Evolutionary conservation across 2,888 invertebrate genomes (phyloP).

Genomic region (Drosophila lutescens): DNA sequence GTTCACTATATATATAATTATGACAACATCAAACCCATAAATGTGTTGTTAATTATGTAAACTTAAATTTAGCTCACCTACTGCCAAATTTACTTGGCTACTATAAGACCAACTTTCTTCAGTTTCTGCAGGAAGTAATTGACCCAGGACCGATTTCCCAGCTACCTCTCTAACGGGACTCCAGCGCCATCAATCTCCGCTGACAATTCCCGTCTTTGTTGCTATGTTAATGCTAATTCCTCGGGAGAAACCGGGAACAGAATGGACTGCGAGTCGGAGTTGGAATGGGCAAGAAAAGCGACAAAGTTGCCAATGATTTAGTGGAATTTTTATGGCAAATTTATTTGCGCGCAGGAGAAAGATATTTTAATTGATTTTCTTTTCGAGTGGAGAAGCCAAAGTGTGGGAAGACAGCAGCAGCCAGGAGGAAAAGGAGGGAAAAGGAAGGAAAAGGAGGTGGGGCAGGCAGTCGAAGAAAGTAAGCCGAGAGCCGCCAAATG

Average conservation of each 20-base stretch:
- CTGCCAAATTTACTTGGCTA: neutral
- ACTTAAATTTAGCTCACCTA: neutral
- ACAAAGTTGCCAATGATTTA: constrained; percentile 72
- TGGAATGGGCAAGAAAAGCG: constrained; percentile 27
- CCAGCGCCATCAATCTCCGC: constrained; percentile 42
- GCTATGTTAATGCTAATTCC: constrained; percentile 75
- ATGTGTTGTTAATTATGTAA: too few species aligned
- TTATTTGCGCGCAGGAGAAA: constrained; percentile 66
- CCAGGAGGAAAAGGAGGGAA: neutral
- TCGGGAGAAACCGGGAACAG: constrained; percentile 38
- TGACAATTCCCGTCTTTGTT: constrained; percentile 41
- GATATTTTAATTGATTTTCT: constrained; percentile 78
- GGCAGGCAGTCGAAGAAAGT: constrained; percentile 63
- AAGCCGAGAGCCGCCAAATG: constrained; percentile 62
- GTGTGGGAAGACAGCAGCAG: constrained; percentile 68
- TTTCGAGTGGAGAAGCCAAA: constrained; percentile 50
- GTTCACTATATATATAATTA: too few species aligned
- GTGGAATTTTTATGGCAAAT: constrained; percentile 78
- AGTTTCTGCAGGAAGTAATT: neutral
- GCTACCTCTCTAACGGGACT: constrained; percentile 32
- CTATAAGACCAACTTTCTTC: neutral
- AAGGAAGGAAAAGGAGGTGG: constrained; percentile 15
- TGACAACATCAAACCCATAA: too few species aligned
- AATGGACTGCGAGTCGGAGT: constrained; percentile 4
- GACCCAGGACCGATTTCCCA: constrained; percentile 18